A percentile compares a stretch with the other conserved stretches of the same genome.
Evolutionary conservation across 2,797 vertebrate species (phyloP).

Genomic region (Myoxocephalus aenaeus): DNA sequence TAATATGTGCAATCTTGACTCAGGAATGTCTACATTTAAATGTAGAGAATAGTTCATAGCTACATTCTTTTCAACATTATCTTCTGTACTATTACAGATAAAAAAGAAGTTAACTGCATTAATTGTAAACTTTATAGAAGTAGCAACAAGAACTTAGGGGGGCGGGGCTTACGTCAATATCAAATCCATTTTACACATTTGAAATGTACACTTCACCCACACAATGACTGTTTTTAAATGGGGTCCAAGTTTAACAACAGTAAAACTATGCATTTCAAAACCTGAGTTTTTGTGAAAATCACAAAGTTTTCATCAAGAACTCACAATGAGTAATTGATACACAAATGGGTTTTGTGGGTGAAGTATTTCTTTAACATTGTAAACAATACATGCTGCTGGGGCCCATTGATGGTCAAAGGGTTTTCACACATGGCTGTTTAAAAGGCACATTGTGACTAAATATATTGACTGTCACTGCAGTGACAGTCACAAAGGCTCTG

Average conservation of each 20-base stretch:
- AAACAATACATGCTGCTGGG: background rate
- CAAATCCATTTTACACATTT: too few species aligned
- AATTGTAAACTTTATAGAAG: background rate
- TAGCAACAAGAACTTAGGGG: background rate
- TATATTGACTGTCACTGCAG: background rate
- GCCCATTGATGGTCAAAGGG: background rate
- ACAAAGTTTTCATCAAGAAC: background rate
- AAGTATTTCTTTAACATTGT: background rate
- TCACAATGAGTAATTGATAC: background rate
- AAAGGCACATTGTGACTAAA: conserved; percentile 14
- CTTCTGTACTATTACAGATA: too few species aligned
- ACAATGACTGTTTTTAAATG: background rate
- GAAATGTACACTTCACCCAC: background rate
- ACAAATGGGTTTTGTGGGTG: background rate
- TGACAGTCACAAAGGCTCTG: background rate
- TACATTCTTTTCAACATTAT: too few species aligned
- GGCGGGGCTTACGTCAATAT: too few species aligned
- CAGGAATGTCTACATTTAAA: background rate
- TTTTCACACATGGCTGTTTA: background rate
- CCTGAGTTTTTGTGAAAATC: background rate
- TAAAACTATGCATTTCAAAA: background rate
- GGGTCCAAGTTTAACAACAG: background rate
- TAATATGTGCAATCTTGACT: too few species aligned
- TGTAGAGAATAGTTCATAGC: too few species aligned
- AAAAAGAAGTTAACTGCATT: too few species aligned